Conservation (phyloP, 2,888 invertebrate genomes). For the Nematopogon swammerdamellus region DNA sequence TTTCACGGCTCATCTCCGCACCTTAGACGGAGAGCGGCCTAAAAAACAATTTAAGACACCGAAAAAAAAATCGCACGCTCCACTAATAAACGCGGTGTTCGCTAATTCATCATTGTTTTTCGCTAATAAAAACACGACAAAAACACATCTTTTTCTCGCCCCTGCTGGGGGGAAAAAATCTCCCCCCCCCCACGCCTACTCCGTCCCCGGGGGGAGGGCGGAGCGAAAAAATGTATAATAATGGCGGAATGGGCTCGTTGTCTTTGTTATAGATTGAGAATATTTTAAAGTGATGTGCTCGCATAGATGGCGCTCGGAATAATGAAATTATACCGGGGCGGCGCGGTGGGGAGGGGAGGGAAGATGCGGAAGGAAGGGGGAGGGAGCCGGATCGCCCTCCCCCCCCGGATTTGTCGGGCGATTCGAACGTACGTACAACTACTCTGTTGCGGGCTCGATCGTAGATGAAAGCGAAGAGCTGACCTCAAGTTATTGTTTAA, state of each 20-base stretch:
- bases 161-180: slow-evolving; percentile 8
- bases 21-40: slow-evolving; percentile 8
- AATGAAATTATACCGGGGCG: slow-evolving; percentile 27
- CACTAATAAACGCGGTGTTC: slow-evolving; percentile 36
- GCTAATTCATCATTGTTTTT: slow-evolving; percentile 50
- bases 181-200: too few relatives aligned
- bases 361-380: slow-evolving; percentile 13
- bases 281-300: slow-evolving; percentile 22
- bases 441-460: not conserved
- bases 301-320: slow-evolving; percentile 24
- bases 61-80: slow-evolving; percentile 24
- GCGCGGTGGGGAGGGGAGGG: slow-evolving; percentile 13
- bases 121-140: slow-evolving; percentile 47
- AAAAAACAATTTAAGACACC: slow-evolving; percentile 14
- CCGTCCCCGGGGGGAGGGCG: slow-evolving; percentile 6
- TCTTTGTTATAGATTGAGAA: slow-evolving; percentile 23
- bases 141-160: slow-evolving; percentile 26
- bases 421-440: not conserved
- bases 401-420: slow-evolving; percentile 8
- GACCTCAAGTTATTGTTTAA: too few relatives aligned
- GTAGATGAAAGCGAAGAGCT: too few relatives aligned
- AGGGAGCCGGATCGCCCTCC: too few relatives aligned
- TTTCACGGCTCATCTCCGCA: slow-evolving; percentile 25
- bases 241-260: slow-evolving; percentile 10
- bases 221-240: slow-evolving; percentile 14